A percentile compares a stretch with the other conserved stretches of the same genome.
Conservation (phyloP, 1,140 invertebrate genomes). For the Zaprionus ghesquierei region DNA sequence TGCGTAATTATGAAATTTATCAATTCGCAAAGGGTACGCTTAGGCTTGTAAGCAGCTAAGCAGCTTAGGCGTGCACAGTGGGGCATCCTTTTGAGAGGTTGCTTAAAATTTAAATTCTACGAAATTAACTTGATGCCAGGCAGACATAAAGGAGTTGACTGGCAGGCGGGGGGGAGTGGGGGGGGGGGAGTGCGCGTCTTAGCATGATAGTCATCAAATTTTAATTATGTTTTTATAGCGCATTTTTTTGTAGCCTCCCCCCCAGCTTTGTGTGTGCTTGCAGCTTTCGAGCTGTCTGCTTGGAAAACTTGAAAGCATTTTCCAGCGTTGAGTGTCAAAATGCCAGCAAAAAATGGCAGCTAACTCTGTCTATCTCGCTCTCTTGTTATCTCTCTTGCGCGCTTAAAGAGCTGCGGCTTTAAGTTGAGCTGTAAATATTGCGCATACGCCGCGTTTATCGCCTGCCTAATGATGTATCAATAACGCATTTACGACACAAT, state of each 20-base stretch:
- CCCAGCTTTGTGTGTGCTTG: not conserved
- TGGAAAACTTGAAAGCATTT: not conserved
- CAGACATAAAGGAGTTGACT: not conserved
- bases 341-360: not conserved
- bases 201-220: conserved; percentile 64
- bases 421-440: conserved; percentile 45
- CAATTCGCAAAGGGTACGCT: not conserved
- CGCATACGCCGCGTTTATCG: conserved; percentile 61
- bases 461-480: conserved; percentile 76
- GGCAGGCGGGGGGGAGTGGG: not conserved
- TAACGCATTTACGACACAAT: conserved; percentile 75
- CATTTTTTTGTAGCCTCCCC: too few relatives aligned
- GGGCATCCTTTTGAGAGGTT: not conserved
- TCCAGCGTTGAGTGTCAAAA: not conserved
- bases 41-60: not conserved
- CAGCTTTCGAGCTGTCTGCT: not conserved
- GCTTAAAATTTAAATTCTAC: not conserved
- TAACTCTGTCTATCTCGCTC: not conserved
- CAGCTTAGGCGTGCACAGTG: not conserved
- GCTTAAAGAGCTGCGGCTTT: conserved; percentile 17
- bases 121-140: not conserved
- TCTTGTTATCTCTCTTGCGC: not conserved
- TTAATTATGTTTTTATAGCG: conserved; percentile 59
- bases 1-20: not conserved
- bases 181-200: conserved; percentile 4